Percentiles rank a stretch among this genome's conserved stretches.
These are phyloP conservation scores for Xiphophorus couchianus DNA, from an alignment of 2,113 vertebrate species.

Conservation along the genomic window DNA sequence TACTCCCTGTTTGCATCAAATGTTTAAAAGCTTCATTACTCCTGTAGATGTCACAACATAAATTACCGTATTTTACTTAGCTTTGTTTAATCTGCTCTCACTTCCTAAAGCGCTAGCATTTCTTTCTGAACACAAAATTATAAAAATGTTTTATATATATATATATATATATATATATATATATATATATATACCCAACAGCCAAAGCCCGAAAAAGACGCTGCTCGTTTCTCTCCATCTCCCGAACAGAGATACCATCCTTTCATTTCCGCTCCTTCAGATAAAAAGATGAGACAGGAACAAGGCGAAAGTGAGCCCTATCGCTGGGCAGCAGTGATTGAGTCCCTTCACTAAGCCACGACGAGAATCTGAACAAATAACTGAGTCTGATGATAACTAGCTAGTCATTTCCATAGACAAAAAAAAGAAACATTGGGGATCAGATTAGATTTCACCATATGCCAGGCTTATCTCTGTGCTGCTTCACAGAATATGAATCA, in stretches of 20 bases:
- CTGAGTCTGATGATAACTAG: conserved; percentile 69
- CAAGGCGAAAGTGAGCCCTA: conserved; percentile 68
- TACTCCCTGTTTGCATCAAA: conserved; percentile 13
- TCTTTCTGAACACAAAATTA: conserved; percentile 27
- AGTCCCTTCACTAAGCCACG: conserved; percentile 72
- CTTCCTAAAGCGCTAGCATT: conserved; percentile 31
- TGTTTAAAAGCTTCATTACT: conserved; percentile 35
- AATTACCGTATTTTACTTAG: conserved; percentile 31
- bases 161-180: neutral
- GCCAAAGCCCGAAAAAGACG: conserved; percentile 40
- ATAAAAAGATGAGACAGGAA: conserved; percentile 73
- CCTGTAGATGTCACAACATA: conserved; percentile 18
- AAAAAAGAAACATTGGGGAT: conserved; percentile 49
- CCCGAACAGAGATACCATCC: conserved; percentile 74
- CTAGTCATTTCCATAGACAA: conserved; percentile 75
- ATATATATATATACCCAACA: conserved; percentile 19
- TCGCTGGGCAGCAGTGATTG: conserved; percentile 71
- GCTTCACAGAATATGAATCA: conserved; percentile 59
- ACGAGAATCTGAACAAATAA: conserved; percentile 73
- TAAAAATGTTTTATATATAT: conserved; percentile 31
- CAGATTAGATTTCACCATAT: conserved; percentile 68
- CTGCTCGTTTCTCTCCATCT: conserved; percentile 43
- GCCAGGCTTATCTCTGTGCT: conserved; percentile 55
- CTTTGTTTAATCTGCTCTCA: conserved; percentile 14
- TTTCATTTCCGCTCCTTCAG: conserved; percentile 77